phyloP scores from a whole-genome alignment of 2,888 invertebrate species.

The Auanema freiburgensis region DNA sequence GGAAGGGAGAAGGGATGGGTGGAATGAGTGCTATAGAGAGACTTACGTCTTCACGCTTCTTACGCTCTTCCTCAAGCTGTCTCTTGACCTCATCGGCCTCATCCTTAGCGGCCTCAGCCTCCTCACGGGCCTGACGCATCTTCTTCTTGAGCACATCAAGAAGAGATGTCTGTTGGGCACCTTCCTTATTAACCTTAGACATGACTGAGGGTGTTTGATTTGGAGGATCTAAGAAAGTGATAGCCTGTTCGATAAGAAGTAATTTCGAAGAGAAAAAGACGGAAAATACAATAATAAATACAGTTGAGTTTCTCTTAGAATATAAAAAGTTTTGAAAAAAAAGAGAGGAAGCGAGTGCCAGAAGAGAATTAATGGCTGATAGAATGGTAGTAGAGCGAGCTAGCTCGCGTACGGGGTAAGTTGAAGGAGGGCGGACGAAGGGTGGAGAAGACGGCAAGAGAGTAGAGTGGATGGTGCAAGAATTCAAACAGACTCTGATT shows the following conservation, averaged over 20 bases:
- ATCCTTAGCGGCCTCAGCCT: conserved; percentile 97
- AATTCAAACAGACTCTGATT: conserved; percentile 1
- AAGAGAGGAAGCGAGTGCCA: background rate
- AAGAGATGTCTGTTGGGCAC: conserved; percentile 69
- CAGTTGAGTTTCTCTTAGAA: background rate
- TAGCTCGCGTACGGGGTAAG: conserved; percentile 6
- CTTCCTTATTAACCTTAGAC: conserved; percentile 63
- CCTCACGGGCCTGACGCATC: conserved; percentile 98
- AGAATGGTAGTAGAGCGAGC: conserved; percentile 10
- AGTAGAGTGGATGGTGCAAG: conserved; percentile 4
- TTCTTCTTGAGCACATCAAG: conserved; percentile 98
- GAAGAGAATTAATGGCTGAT: conserved; percentile 7
- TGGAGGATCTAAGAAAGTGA: conserved; percentile 1
- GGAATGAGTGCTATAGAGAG: background rate
- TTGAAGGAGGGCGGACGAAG: conserved; percentile 18
- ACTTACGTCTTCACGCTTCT: conserved; percentile 96
- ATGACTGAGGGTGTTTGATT: conserved; percentile 27
- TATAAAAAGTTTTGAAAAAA: too few relatives aligned
- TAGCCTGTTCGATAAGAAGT: background rate
- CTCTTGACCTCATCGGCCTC: conserved; percentile 93
- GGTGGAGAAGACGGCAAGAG: conserved; percentile 9
- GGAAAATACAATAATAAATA: background rate
- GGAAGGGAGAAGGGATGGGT: conserved; percentile 3
- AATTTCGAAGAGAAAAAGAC: too few relatives aligned
- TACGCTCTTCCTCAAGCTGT: conserved; percentile 89